These are phyloP conservation scores for Lycia hirtaria DNA, from an alignment of 2,888 invertebrate species.

Conservation along the genomic window DNA sequence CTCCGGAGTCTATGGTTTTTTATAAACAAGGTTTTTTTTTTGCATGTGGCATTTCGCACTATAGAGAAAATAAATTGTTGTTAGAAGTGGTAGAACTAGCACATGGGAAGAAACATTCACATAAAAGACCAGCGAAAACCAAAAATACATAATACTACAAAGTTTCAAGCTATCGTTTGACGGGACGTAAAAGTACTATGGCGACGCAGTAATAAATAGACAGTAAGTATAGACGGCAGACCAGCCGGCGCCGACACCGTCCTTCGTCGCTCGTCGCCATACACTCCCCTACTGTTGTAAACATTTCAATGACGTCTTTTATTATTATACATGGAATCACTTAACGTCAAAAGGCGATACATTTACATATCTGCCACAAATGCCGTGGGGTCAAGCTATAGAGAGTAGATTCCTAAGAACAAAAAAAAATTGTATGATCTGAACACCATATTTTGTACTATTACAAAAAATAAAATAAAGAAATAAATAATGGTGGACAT, in stretches of 20 bases:
- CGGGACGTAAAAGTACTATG: conserved; percentile 12
- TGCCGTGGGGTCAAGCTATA: too few species aligned
- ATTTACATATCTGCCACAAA: background rate
- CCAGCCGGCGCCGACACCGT: conserved; percentile 62
- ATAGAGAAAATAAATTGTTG: too few species aligned
- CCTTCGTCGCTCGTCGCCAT: conserved; percentile 19
- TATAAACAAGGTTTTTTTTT: too few species aligned
- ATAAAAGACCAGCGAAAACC: background rate
- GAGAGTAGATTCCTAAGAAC: too few species aligned
- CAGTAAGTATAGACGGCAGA: conserved; percentile 60
- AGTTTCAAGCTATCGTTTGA: conserved; percentile 42
- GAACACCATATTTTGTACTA: too few species aligned
- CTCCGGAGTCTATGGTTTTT: too few species aligned
- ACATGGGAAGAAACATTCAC: background rate
- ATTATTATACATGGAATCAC: background rate
- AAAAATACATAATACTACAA: conserved; percentile 22
- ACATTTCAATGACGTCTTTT: background rate
- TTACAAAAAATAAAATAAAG: too few species aligned
- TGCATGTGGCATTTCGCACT: too few species aligned
- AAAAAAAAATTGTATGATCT: too few species aligned
- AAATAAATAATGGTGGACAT: too few species aligned
- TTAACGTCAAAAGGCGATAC: background rate
- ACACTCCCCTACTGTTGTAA: conserved; percentile 1
- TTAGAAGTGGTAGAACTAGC: too few species aligned
- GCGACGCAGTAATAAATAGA: conserved; percentile 42